phyloP scores from a whole-genome alignment of 35 echinoderm and acorn worm genomes.

The Apostichopus japonicus region DNA sequence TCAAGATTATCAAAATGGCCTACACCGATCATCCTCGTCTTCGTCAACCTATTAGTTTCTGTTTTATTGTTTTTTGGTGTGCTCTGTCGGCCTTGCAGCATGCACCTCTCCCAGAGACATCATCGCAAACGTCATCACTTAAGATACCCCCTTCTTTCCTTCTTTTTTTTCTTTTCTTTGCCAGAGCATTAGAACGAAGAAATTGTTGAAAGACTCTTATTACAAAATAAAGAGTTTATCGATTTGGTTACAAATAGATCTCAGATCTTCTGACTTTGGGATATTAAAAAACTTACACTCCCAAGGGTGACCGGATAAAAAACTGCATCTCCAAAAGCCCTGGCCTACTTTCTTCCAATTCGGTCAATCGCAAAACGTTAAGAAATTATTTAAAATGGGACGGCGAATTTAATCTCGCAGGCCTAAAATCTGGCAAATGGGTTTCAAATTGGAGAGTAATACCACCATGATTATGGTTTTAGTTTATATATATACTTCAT shows the following conservation, averaged over 20 bases:
- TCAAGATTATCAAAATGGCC: too few species aligned
- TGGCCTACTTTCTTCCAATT: slow-evolving; percentile 53
- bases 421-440: slow-evolving; percentile 47
- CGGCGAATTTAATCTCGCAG: slow-evolving; percentile 11
- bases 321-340: slow-evolving; percentile 32
- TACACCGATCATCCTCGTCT: too few species aligned
- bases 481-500: neutral
- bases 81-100: too few species aligned
- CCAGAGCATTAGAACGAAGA: neutral
- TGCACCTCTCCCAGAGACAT: neutral
- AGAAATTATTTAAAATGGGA: slow-evolving; percentile 38
- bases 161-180: neutral
- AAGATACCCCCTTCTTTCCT: neutral
- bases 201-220: slow-evolving; percentile 10
- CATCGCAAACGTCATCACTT: neutral
- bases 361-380: slow-evolving; percentile 48
- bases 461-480: neutral
- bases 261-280: slow-evolving; percentile 6
- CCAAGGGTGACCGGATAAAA: slow-evolving; percentile 38
- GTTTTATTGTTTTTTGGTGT: too few species aligned
- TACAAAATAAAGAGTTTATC: slow-evolving; percentile 42
- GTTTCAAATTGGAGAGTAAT: slow-evolving; percentile 41
- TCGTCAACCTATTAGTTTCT: too few species aligned
- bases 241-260: slow-evolving; percentile 32
- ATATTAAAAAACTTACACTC: slow-evolving; percentile 30